Conservation (phyloP, 1,140 invertebrate species). For the Eriocheir sinensis region DNA sequence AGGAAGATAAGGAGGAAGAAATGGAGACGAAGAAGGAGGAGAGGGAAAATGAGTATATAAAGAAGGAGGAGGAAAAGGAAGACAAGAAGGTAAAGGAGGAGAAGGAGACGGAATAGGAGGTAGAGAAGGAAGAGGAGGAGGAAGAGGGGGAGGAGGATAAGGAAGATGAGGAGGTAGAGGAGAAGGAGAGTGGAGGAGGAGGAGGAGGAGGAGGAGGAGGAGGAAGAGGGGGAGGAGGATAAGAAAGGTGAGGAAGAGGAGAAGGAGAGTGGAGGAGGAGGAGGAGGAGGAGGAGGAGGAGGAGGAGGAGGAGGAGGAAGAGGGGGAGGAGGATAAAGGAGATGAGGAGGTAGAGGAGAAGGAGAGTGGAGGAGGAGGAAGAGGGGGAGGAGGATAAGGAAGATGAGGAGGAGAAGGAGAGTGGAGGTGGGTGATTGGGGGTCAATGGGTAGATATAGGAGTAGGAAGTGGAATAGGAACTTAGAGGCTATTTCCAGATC, state of each 20-base stretch:
- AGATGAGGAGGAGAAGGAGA: conserved; percentile 3
- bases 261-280: neutral
- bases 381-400: conserved; percentile 4
- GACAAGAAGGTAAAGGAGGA: neutral
- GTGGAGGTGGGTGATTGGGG: neutral
- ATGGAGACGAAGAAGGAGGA: neutral
- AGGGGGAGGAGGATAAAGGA: neutral
- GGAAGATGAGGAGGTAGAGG: neutral
- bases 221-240: neutral
- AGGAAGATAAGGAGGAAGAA: neutral
- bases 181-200: neutral
- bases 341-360: neutral
- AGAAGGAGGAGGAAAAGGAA: neutral
- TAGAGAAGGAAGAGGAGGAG: neutral
- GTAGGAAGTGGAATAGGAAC: neutral
- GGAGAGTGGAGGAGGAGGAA: neutral
- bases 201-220: neutral
- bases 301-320: neutral
- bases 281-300: neutral
- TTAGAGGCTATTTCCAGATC: too few species aligned
- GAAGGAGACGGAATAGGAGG: neutral
- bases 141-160: neutral
- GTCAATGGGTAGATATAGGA: neutral
- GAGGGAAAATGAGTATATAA: neutral
- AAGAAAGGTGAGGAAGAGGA: neutral